Percentiles rank a stretch among this genome's conserved stretches.
Evolutionary conservation across 2,113 vertebrate species (phyloP).

Genomic region (Hyperoodon ampullatus): DNA sequence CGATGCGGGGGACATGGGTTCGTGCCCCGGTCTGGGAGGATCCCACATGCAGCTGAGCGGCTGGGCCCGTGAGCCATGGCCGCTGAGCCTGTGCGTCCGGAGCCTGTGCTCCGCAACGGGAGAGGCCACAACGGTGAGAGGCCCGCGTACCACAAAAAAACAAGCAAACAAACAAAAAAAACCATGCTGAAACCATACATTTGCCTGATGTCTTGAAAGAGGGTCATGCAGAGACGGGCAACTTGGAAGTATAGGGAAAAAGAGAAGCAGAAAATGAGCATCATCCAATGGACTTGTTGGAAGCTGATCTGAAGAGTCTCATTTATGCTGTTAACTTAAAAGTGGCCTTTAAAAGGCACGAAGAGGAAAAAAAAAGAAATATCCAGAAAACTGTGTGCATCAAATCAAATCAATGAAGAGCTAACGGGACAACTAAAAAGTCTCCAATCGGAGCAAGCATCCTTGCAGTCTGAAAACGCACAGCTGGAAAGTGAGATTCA

Average conservation of each 20-base stretch:
- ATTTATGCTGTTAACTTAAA: background rate
- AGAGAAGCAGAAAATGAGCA: fast-evolving
- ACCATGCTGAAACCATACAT: fast-evolving
- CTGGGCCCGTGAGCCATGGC: no score
- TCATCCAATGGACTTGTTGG: fast-evolving
- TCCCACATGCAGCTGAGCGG: no score
- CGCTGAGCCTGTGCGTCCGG: no score
- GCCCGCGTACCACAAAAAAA: no score
- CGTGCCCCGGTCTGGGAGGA: no score
- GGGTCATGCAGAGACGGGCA: fast-evolving
- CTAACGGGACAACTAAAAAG: background rate
- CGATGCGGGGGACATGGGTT: no score
- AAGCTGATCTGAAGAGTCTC: background rate
- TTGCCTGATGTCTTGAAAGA: fast-evolving
- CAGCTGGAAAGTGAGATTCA: background rate
- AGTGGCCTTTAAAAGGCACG: background rate
- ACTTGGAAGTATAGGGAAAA: background rate
- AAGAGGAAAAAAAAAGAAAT: background rate
- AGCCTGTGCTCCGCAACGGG: no score
- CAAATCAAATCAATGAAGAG: background rate
- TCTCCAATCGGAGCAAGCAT: background rate
- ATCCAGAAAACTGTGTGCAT: background rate
- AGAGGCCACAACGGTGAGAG: no score
- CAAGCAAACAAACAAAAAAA: no score
- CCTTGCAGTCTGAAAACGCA: background rate